Evolutionary conservation across 2,888 invertebrate genomes (phyloP).

Genomic region (Pristionchus exspectatus): DNA sequence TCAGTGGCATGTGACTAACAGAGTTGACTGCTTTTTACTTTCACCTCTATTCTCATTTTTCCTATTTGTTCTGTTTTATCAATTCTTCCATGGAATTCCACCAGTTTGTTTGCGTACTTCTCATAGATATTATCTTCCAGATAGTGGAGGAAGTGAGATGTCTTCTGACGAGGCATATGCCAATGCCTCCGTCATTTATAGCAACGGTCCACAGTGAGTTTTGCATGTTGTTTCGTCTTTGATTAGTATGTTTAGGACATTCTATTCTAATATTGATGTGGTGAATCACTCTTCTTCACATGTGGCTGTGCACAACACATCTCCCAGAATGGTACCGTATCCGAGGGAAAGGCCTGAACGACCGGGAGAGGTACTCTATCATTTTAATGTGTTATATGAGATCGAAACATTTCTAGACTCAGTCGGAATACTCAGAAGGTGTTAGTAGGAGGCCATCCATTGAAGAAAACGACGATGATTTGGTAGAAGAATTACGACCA

Average conservation of each 20-base stretch:
- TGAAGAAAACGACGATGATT: conserved; percentile 56
- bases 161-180: conserved; percentile 32
- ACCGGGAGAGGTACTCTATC: conserved; percentile 61
- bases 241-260: not conserved
- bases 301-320: not conserved
- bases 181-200: conserved; percentile 14
- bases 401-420: conserved; percentile 55
- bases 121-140: conserved; percentile 14
- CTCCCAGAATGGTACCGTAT: conserved; percentile 23
- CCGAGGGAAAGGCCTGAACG: conserved; percentile 60
- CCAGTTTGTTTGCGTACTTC: not conserved
- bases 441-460: conserved; percentile 42
- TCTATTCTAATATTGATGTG: conserved; percentile 27
- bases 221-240: too few relatives aligned
- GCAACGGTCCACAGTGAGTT: conserved; percentile 7
- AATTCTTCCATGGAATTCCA: not conserved
- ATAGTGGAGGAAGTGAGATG: not conserved
- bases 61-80: not conserved
- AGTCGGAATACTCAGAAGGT: conserved; percentile 55
- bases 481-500: not conserved
- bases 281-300: conserved; percentile 8
- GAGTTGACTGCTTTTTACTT: not conserved
- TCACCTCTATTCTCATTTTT: not conserved
- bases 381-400: not conserved
- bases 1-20: not conserved